A percentile compares a stretch with the other conserved stretches of the same genome.
Evolutionary conservation across 2,888 invertebrate species (phyloP).

Genomic region (Drosophila atripex): DNA sequence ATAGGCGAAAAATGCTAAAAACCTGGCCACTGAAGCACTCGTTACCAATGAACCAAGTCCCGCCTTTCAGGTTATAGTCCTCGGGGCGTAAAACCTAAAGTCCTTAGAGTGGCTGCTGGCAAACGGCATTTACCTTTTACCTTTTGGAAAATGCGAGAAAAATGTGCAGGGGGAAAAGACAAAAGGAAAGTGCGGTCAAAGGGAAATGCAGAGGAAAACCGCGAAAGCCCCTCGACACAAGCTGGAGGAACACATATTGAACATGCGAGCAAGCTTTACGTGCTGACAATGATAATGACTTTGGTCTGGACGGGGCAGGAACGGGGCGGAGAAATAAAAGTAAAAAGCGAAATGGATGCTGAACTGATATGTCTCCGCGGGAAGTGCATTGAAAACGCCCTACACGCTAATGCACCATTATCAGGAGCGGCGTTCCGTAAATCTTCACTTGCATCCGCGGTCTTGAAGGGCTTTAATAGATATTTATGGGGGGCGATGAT

Average conservation of each 20-base stretch:
- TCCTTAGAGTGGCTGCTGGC: conserved; percentile 56
- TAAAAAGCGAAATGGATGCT: conserved; percentile 2
- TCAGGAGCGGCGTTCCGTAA: conserved; percentile 68
- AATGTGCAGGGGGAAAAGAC: conserved; percentile 2
- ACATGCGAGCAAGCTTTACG: conserved; percentile 58
- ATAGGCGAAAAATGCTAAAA: conserved; percentile 24
- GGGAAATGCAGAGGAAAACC: conserved; percentile 60
- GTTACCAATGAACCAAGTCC: conserved; percentile 24
- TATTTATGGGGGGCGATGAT: conserved; percentile 58
- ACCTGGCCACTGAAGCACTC: conserved; percentile 2
- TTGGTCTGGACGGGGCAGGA: conserved; percentile 26
- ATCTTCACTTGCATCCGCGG: conserved; percentile 70
- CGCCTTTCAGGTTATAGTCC: conserved; percentile 21
- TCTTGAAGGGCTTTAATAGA: conserved; percentile 69
- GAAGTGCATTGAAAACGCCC: conserved; percentile 61
- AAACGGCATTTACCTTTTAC: conserved; percentile 29
- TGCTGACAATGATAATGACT: conserved; percentile 70
- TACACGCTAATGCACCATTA: conserved; percentile 77
- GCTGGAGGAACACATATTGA: conserved; percentile 44
- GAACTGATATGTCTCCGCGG: conserved; percentile 20
- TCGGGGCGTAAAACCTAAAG: conserved; percentile 52
- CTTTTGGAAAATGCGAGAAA: conserved; percentile 1
- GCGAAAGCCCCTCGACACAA: conserved; percentile 48
- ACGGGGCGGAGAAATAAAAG: not conserved
- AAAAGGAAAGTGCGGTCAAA: conserved; percentile 51